Percentiles rank a stretch among this genome's conserved stretches.
Conservation (phyloP, 1,140 invertebrate genomes). For the Drosophila lini region DNA sequence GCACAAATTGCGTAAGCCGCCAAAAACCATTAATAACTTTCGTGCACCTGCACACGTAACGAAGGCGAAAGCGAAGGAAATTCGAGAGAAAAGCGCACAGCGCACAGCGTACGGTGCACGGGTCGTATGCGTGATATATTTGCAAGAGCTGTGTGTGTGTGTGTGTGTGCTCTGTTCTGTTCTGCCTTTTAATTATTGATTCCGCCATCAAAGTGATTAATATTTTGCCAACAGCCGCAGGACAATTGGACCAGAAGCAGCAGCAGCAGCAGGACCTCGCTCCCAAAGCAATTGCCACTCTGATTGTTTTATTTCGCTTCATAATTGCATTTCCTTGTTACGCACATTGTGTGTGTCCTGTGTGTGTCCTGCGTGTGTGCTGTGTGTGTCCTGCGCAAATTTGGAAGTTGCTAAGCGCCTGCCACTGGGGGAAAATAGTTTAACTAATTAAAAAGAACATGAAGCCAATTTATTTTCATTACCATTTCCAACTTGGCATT, state of each 20-base stretch:
- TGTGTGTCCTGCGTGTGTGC: not conserved
- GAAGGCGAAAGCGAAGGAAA: conserved; percentile 16
- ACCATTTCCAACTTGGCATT: not conserved
- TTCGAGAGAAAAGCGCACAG: not conserved
- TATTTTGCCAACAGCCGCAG: conserved; percentile 54
- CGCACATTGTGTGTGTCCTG: conserved; percentile 21
- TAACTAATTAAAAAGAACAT: conserved; percentile 39
- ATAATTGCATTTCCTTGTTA: conserved; percentile 79
- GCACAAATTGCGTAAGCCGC: conserved; percentile 70
- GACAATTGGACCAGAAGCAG: conserved; percentile 10
- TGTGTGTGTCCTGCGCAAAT: conserved; percentile 4
- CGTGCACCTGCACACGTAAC: conserved; percentile 58
- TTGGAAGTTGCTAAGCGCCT: conserved; percentile 21
- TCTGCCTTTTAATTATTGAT: conserved; percentile 78
- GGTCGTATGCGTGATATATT: conserved; percentile 44
- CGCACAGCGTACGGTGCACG: conserved; percentile 2
- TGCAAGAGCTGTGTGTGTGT: conserved; percentile 13
- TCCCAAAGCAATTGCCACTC: conserved; percentile 44
- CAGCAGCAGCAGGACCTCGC: not conserved
- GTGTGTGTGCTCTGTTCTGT: conserved; percentile 1
- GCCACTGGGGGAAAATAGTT: conserved; percentile 23
- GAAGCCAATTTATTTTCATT: not conserved
- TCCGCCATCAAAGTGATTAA: conserved; percentile 70
- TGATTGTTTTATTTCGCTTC: conserved; percentile 66
- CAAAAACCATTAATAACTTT: conserved; percentile 78